phyloP scores from a whole-genome alignment of 92 coral and sea anemone genomes.

The Porites rus region DNA sequence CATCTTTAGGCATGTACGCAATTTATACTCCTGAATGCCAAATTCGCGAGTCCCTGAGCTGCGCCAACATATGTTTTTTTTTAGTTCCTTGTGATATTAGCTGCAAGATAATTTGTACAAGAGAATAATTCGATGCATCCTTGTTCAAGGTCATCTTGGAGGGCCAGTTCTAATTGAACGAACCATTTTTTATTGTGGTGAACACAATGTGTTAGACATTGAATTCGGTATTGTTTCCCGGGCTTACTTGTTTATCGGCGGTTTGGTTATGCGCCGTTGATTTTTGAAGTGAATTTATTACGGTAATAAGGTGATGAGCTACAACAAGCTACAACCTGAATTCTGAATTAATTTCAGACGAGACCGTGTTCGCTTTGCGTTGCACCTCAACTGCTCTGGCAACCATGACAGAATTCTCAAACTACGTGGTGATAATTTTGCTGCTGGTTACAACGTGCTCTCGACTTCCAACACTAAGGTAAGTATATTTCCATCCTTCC shows the following conservation, averaged over 20 bases:
- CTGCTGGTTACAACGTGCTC: conserved; percentile 17
- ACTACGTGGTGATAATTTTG: not conserved
- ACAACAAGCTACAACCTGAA: conserved; percentile 35
- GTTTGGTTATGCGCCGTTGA: conserved; percentile 44
- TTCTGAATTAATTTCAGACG: conserved; percentile 65
- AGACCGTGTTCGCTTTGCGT: conserved; percentile 16
- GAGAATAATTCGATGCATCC: not conserved
- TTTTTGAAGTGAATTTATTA: conserved; percentile 48
- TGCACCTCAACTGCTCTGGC: conserved; percentile 15
- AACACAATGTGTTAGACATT: conserved; percentile 26
- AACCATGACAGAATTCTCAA: conserved; percentile 21
- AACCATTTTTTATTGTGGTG: conserved; percentile 13
- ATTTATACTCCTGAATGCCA: not conserved
- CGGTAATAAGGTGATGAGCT: conserved; percentile 44
- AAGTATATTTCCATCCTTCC: not conserved
- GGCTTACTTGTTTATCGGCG: conserved; percentile 26
- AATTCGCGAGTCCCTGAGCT: not conserved
- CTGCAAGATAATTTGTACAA: not conserved
- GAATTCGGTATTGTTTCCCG: conserved; percentile 39
- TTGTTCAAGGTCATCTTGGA: conserved; percentile 22
- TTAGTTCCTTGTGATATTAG: not conserved
- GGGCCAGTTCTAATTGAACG: conserved; percentile 29
- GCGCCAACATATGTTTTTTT: no score
- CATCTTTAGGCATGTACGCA: not conserved
- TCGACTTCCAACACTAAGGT: conserved; percentile 45